These are phyloP conservation scores for Onychostruthus taczanowskii DNA, from an alignment of 2,113 vertebrate species.

Conservation along the genomic window DNA sequence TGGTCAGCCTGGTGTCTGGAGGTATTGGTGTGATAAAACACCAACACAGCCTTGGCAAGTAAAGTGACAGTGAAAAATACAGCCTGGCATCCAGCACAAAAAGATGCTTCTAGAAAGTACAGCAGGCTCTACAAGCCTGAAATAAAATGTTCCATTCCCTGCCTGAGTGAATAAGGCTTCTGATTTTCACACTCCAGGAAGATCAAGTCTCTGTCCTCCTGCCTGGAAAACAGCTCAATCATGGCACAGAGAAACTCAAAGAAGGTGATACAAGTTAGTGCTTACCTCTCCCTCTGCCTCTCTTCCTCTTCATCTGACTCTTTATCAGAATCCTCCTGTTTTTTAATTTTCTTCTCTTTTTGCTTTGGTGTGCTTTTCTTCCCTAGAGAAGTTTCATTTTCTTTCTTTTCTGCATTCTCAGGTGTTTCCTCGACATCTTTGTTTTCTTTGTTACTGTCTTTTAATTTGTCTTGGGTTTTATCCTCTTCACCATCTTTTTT, in stretches of 20 bases:
- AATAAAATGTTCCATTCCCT: not conserved
- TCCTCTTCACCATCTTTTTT: slow-evolving; percentile 82
- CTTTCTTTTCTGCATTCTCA: slow-evolving; percentile 73
- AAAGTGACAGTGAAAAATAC: not conserved
- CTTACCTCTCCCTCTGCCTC: slow-evolving; percentile 76
- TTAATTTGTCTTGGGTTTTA: slow-evolving; percentile 76
- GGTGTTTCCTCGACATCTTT: slow-evolving; percentile 71
- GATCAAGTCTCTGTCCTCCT: not conserved
- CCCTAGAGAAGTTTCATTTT: slow-evolving; percentile 69
- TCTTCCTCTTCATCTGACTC: slow-evolving; percentile 93
- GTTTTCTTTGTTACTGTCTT: slow-evolving; percentile 78
- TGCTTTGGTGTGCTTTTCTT: slow-evolving; percentile 76
- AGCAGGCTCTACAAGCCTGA: not conserved
- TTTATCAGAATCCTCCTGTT: slow-evolving; percentile 87
- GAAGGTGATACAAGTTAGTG: not conserved
- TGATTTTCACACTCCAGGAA: not conserved
- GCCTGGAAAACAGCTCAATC: not conserved
- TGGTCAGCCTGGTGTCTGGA: not conserved
- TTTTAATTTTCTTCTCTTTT: slow-evolving; percentile 78
- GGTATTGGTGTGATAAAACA: not conserved
- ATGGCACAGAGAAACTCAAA: not conserved
- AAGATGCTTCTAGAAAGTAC: not conserved
- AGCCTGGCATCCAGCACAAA: not conserved
- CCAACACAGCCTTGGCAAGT: not conserved
- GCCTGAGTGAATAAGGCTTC: not conserved